Conservation (phyloP, 2,888 invertebrate genomes). For the Gandaritis pyraliata region DNA sequence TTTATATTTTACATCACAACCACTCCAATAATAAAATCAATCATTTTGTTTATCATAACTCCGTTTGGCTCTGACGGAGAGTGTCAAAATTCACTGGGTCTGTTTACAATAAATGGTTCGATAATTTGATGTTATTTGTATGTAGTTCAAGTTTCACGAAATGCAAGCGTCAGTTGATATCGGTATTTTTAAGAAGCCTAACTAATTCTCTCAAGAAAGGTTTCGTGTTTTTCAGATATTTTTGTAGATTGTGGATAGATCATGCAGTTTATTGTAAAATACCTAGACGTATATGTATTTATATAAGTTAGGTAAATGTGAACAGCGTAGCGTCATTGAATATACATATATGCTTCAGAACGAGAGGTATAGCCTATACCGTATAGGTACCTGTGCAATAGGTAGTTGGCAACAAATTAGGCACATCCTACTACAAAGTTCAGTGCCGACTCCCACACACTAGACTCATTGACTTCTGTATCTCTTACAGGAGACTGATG, state of each 20-base stretch:
- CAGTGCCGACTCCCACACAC: constrained; percentile 71
- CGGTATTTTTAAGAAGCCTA: constrained; percentile 21
- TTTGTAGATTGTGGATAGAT: constrained; percentile 7
- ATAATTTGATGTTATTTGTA: not conserved
- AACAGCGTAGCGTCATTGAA: not conserved
- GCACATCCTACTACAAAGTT: constrained; percentile 77
- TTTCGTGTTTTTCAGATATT: constrained; percentile 11
- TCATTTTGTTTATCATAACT: constrained; percentile 12
- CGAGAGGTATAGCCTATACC: constrained; percentile 15
- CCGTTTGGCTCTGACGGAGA: constrained; percentile 5
- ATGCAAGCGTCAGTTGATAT: constrained; percentile 23
- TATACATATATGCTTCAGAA: constrained; percentile 12
- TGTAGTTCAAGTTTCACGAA: constrained; percentile 15
- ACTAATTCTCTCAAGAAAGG: constrained; percentile 20
- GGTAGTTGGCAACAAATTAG: constrained; percentile 68
- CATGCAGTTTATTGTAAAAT: not conserved
- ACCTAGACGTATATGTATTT: not conserved
- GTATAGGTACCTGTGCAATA: constrained; percentile 36
- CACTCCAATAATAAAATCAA: constrained; percentile 15
- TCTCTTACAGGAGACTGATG: constrained; percentile 55
- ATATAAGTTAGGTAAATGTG: not conserved
- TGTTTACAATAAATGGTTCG: not conserved
- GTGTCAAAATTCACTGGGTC: constrained; percentile 8
- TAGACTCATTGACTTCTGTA: constrained; percentile 67
- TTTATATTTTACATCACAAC: constrained; percentile 48